Base-by-base conservation (phyloP, 2,113 vertebrate genomes). In the Centrocercus urophasianus region DNA sequence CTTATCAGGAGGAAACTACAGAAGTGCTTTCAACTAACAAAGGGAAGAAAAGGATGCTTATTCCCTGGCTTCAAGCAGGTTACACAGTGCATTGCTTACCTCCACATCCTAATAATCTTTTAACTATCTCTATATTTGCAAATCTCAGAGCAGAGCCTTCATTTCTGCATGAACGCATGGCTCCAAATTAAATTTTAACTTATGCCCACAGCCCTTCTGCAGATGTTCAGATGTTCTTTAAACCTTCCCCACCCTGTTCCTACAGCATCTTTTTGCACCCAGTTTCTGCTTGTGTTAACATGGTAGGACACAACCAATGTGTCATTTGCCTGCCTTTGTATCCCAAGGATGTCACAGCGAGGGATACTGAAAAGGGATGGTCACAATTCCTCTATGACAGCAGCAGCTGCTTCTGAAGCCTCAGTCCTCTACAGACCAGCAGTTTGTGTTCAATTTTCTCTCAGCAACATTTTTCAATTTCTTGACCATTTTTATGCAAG, bases 341-440 rank as follows among this genome's bases (percentile, higher is more conserved):
- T 89, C 63, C 76, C 70, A 63, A 42, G 77, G 34, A 94, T 86
- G 84, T 71, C 95, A 85, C 80, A 91, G 93, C 24, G 80, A 75
- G 88, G 75, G 88, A 50, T 36, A 76, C 40, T 45, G 72, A 59
- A 78, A 93, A 73, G 73, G 72, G 54, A 89, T 8, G 4, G 80
- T 78, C 88, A 86, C 63, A 56, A 52, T 57, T 28, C 76, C 83
- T 52, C 45, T 54, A 65, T 5, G 59, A 93, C 93, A 95, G 93
- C 78, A 96, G 93, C 93, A 95, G 94, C 74, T 95, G 94, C 83
- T 96, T 70, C 83, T 72, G 92, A 90, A 79, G 34, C 72, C 72
- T 94, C 72, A 40, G 66, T 60, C 54, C 42, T 82, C 70, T 86
- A 47, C 14, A 59, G n/a, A 81, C 54, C 17, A 72, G 69, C 67